Conservation (phyloP, 1,140 invertebrate genomes). For the Macrocentrus cingulum region DNA sequence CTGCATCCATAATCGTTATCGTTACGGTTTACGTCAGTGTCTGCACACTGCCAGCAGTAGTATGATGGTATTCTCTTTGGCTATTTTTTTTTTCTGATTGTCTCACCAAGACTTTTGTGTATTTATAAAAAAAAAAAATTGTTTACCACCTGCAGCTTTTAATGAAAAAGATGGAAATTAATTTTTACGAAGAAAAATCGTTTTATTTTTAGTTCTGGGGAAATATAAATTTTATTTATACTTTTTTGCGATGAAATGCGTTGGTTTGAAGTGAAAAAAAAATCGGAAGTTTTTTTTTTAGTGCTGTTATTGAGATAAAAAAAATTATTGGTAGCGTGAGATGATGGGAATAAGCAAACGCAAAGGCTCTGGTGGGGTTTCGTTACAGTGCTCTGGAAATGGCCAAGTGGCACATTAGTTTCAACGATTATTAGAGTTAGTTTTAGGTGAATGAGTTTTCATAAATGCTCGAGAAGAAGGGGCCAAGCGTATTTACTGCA, state of each 20-base stretch:
- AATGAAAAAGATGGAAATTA: too few relatives aligned
- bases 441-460: conserved; percentile 55
- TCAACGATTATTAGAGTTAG: conserved; percentile 59
- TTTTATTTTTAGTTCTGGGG: too few relatives aligned
- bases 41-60: conserved; percentile 34
- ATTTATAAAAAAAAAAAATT: background rate
- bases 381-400: conserved; percentile 28
- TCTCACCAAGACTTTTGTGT: conserved; percentile 11
- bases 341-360: too few relatives aligned
- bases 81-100: conserved; percentile 1
- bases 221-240: too few relatives aligned
- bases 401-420: conserved; percentile 48
- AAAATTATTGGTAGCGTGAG: background rate
- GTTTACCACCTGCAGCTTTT: too few relatives aligned
- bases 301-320: background rate
- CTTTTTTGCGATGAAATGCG: too few relatives aligned
- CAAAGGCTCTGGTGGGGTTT: background rate
- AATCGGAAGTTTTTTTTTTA: too few relatives aligned
- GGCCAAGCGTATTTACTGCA: conserved; percentile 41
- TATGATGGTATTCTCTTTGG: background rate
- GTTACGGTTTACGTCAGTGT: conserved; percentile 58
- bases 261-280: too few relatives aligned
- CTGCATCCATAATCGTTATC: conserved; percentile 60
- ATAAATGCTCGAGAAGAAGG: conserved; percentile 44
- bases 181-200: too few relatives aligned